Percentiles rank a stretch among this genome's conserved stretches.
Evolutionary conservation across 2,888 invertebrate species (phyloP).

Genomic region (Alsophila aescularia): DNA sequence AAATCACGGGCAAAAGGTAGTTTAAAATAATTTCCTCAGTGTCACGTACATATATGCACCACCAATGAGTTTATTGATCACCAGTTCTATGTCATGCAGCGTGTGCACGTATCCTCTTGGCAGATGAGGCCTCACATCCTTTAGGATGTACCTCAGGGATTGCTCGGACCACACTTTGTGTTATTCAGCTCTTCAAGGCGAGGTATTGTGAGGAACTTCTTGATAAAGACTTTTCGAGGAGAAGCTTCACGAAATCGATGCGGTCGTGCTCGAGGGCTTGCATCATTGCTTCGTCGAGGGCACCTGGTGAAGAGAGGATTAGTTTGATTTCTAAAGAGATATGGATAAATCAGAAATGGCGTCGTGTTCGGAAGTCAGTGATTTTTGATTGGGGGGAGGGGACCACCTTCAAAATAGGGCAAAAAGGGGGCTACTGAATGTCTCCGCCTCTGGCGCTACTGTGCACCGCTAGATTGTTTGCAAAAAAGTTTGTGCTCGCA

Average conservation of each 20-base stretch:
- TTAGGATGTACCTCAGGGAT: constrained; percentile 95
- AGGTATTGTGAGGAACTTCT: constrained; percentile 97
- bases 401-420: too few species aligned
- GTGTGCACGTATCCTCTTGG: constrained; percentile 96
- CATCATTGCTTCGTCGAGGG: constrained; percentile 99
- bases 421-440: too few species aligned
- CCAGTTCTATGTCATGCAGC: constrained; percentile 97
- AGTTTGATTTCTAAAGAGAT: too few species aligned
- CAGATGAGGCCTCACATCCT: constrained; percentile 95
- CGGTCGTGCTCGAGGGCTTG: constrained; percentile 98
- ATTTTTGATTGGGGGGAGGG: too few species aligned
- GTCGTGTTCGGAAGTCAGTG: too few species aligned
- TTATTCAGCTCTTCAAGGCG: constrained; percentile 98
- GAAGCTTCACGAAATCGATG: constrained; percentile 98
- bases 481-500: too few species aligned
- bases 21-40: too few species aligned
- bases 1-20: too few species aligned
- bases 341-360: too few species aligned
- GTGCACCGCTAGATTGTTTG: too few species aligned
- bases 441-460: too few species aligned
- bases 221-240: constrained; percentile 99
- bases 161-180: constrained; percentile 97
- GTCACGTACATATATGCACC: constrained; percentile 93
- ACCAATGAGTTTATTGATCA: constrained; percentile 99
- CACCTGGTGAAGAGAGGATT: constrained; percentile 84